Conservation (phyloP, 2,797 vertebrate species). For the Cossypha heuglini region DNA sequence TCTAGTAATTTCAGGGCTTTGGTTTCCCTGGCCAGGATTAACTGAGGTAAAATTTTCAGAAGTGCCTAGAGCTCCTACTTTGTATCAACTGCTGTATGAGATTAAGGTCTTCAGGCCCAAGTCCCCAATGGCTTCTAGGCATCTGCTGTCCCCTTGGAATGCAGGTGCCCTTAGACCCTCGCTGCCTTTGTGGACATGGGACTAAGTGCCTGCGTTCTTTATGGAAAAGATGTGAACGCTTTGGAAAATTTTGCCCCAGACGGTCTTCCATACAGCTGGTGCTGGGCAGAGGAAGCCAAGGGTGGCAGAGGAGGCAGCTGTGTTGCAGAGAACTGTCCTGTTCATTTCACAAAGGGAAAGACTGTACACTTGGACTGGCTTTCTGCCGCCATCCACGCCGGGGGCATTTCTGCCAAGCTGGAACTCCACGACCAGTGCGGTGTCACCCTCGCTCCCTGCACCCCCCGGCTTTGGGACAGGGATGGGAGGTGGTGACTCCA, state of each 20-base stretch:
- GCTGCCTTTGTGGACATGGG: not conserved
- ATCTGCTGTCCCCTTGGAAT: not conserved
- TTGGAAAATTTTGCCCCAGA: conserved; percentile 46
- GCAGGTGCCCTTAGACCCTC: not conserved
- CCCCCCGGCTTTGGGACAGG: fast-evolving
- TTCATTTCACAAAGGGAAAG: not conserved
- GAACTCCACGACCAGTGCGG: fast-evolving
- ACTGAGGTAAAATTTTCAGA: conserved; percentile 46
- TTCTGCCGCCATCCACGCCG: fast-evolving
- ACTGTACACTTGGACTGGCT: not conserved
- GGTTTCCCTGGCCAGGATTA: conserved; percentile 10
- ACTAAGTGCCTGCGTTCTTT: not conserved
- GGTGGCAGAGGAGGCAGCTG: not conserved
- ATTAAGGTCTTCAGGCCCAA: not conserved
- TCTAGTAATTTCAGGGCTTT: conserved; percentile 14
- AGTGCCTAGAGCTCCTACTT: conserved; percentile 16
- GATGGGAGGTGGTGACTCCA: fast-evolving
- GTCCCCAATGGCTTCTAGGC: not conserved
- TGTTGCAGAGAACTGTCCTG: conserved; percentile 9
- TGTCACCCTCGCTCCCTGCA: fast-evolving
- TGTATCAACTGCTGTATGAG: not conserved
- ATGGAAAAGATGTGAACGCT: not conserved
- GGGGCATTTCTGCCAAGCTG: fast-evolving
- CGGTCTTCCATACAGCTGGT: not conserved
- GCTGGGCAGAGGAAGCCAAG: not conserved